Evolutionary conservation across 1,140 invertebrate genomes (phyloP).

Genomic region (Ips typographus): DNA sequence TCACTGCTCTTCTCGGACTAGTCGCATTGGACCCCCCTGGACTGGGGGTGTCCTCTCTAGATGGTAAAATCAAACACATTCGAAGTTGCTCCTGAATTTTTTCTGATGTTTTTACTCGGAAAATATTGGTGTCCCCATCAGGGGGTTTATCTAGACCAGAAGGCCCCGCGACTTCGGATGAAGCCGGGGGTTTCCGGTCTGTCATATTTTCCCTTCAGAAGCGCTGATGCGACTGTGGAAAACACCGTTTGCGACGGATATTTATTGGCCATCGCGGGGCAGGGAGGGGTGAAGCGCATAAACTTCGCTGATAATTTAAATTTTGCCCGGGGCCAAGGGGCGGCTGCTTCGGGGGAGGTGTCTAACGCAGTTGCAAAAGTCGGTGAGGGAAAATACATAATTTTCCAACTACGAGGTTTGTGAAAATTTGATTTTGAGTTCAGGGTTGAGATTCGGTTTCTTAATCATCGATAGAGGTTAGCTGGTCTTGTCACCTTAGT

Average conservation of each 20-base stretch:
- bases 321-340: slow-evolving; percentile 5
- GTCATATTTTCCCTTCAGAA: slow-evolving; percentile 8
- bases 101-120: slow-evolving; percentile 4
- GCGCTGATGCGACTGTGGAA: slow-evolving; percentile 18
- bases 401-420: slow-evolving; percentile 6
- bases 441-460: no score
- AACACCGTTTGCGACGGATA: slow-evolving; percentile 9
- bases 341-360: neutral
- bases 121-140: neutral
- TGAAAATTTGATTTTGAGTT: slow-evolving; percentile 8
- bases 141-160: slow-evolving; percentile 6
- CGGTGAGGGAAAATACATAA: neutral
- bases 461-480: no score
- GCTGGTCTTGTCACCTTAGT: no score
- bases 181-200: slow-evolving; percentile 10
- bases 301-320: slow-evolving; percentile 21
- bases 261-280: slow-evolving; percentile 13
- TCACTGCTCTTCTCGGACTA: slow-evolving; percentile 65
- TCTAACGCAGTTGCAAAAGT: slow-evolving; percentile 15
- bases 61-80: slow-evolving; percentile 20
- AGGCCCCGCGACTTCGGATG: slow-evolving; percentile 10
- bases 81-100: slow-evolving; percentile 6
- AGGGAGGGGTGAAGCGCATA: slow-evolving; percentile 8
- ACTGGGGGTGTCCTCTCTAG: slow-evolving; percentile 10
- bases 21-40: slow-evolving; percentile 45